Evolutionary conservation across 2,888 invertebrate genomes (phyloP), one percentile per base, ranked within the genome.

Genomic region (Temnothorax rugatulus): DNA sequence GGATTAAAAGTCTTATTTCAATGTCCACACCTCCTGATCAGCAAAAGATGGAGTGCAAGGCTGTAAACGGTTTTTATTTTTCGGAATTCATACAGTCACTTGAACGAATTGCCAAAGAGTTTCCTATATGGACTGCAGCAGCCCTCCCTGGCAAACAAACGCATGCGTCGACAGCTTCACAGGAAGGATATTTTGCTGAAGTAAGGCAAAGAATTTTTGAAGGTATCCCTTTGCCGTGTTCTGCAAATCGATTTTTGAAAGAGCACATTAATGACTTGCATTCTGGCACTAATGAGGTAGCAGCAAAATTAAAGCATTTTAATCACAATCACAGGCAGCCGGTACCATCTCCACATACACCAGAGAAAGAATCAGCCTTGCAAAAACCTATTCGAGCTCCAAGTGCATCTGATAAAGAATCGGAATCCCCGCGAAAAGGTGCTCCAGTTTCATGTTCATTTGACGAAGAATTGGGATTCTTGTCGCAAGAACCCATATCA

Each of bases 271-370:
- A 68, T 47, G 29, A 44, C 29, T 66, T 66, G 34, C 9, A 47
- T 44, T 68, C 47, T 44, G 47, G 18, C 21, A 44, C 47, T 68
- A 68, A 68, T 47, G 47, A 66, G 44, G 47, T 68, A 68, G 47
- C 47, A 47, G 29, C 68, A 1, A 68, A 68, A 68, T 68, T 68
- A 34, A 4, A 84, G 86, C 29, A 79, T 84, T 25, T 25, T 25
- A 25, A 25, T 25, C 25, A 25, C 25, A 25, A 25, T 25, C 25
- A 25, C 25, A 25, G 25, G 25, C 9, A 81, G 25, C 25, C 25
- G 25, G 25, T 25, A 25, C 25, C 25, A 25, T 25, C 25, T 25
- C 25, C 25, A 25, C 1, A 25, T 25, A 25, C 25, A 25, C 25
- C 25, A 25, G 25, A 25, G 25, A 25, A 25, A 25, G 25, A 25